Base-by-base conservation (phyloP, 2,888 invertebrate species). In the Hirtodrosophila cameraria region DNA sequence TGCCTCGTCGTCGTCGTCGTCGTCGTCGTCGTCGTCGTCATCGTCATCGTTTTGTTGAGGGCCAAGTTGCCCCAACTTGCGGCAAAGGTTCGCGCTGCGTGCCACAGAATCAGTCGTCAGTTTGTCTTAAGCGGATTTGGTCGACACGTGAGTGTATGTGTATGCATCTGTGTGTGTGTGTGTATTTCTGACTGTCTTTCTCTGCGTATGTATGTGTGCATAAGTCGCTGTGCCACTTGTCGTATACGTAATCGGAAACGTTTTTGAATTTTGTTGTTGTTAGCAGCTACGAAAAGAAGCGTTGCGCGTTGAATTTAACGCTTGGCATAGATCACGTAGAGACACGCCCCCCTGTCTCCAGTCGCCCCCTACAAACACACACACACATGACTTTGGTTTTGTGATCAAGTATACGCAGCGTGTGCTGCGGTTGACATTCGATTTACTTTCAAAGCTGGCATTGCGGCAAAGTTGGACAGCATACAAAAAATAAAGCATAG, bases 111-210 rank as follows among this genome's bases (percentile, higher is more conserved):
- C 83, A 87, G 88, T 87, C 86, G 88, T 87, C 76, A 80, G 85
- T 88, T 79, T 84, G 82, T 83, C 83, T 79, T 83, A 87, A 88
- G 82, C 86, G 83, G 77, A 81, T 87, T 83, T 76, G 84, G 88
- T 79, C 80, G 84, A 70, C 80, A 70, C 76, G 78, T 75, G 75
- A 49, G 53, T 76, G 58, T 66, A 33, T 60, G 50, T 60, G 60
- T 36, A 50, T 43, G 35, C 8, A 3, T 7, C 6, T 7, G 23
- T 41, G 25, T 61, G 35, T 58, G 16, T 53, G 15, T 57, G 11
- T 62, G 27, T 15, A n/a, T 31, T 35, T 31, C 31, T 36, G 42
- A 16, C 31, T 52, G n/a, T 45, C 23, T 54, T 33, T 15, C 31
- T 28, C 49, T 23, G 30, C 6, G 15, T 27, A 58, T 31, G 25